Evolutionary conservation across 2,888 invertebrate species (phyloP).

Genomic region (Lysandra coridon): DNA sequence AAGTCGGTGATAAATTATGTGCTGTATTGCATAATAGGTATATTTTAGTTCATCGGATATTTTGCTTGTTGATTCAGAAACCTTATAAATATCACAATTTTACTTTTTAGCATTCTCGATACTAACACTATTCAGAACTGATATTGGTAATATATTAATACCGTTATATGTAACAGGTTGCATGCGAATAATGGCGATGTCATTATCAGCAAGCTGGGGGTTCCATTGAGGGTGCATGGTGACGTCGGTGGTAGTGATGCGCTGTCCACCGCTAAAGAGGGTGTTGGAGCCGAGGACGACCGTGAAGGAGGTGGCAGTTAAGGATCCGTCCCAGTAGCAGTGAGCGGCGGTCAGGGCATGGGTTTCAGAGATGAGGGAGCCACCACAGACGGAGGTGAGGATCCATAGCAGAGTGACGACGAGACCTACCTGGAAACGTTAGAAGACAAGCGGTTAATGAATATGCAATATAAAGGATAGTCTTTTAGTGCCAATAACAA

Average conservation of each 20-base stretch:
- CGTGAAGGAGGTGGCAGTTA: constrained; percentile 48
- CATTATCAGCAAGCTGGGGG: constrained; percentile 47
- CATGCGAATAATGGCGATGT: constrained; percentile 51
- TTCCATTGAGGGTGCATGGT: constrained; percentile 52
- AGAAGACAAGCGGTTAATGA: background rate
- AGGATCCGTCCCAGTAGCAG: constrained; percentile 50
- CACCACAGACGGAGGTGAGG: constrained; percentile 57
- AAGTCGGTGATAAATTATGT: background rate
- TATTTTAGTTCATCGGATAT: no score
- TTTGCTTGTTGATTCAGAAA: no score
- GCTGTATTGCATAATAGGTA: background rate
- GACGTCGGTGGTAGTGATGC: constrained; percentile 45
- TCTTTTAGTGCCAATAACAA: background rate
- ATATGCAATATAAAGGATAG: background rate
- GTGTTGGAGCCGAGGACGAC: constrained; percentile 56
- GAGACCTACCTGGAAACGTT: constrained; percentile 52
- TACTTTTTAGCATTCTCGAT: no score
- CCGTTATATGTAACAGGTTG: constrained; percentile 42
- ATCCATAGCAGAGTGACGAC: constrained; percentile 50
- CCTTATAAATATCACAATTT: no score
- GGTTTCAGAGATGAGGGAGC: constrained; percentile 47
- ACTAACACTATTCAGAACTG: background rate
- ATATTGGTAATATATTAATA: constrained; percentile 41
- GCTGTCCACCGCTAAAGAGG: constrained; percentile 53
- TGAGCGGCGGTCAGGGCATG: constrained; percentile 57